Conservation (phyloP, 1,140 invertebrate species). For the Polypedilum vanderplanki region DNA sequence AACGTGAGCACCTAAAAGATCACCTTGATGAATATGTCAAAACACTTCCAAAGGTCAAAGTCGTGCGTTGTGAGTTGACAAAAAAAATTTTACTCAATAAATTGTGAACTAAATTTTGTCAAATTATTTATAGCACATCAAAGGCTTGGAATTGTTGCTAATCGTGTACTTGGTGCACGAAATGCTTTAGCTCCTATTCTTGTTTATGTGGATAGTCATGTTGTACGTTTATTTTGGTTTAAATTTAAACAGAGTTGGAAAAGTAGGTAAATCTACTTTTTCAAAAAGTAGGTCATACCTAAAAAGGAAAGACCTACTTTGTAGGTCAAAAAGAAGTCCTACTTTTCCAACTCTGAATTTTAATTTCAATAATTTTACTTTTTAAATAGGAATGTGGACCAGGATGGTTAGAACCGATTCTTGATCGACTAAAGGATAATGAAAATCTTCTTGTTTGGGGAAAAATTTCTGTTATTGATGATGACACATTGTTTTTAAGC, state of each 20-base stretch:
- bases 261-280: too few species aligned
- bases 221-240: background rate
- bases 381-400: background rate
- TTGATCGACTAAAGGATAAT: background rate
- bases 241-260: too few species aligned
- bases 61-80: background rate
- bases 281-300: too few species aligned
- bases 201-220: background rate
- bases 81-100: too few species aligned
- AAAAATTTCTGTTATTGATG: constrained; percentile 5
- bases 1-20: background rate
- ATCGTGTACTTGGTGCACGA: background rate
- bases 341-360: too few species aligned
- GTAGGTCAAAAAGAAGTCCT: too few species aligned
- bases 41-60: background rate
- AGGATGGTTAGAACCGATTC: background rate
- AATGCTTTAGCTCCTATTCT: background rate
- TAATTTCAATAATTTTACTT: too few species aligned
- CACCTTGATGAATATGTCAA: background rate
- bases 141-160: background rate
- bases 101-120: too few species aligned
- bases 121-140: background rate
- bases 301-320: too few species aligned
- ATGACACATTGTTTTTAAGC: background rate
- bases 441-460: background rate